Conservation (phyloP, 2,888 invertebrate species). For the Amorpha juglandis region DNA sequence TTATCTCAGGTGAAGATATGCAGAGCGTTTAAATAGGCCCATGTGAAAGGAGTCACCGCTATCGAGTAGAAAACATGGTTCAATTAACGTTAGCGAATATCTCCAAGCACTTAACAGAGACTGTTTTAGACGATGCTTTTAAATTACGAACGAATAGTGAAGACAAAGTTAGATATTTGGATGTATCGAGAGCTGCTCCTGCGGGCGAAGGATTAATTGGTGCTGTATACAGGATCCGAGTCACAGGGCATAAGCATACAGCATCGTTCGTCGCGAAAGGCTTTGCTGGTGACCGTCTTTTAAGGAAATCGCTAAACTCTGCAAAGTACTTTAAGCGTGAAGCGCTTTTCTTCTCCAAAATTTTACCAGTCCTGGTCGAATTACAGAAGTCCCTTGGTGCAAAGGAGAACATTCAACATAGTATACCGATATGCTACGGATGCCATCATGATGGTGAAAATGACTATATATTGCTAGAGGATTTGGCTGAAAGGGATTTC, state of each 20-base stretch:
- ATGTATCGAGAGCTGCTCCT: slow-evolving; percentile 51
- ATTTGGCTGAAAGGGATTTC: slow-evolving; percentile 50
- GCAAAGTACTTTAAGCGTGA: slow-evolving; percentile 53
- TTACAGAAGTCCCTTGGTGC: slow-evolving; percentile 52
- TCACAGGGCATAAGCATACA: slow-evolving; percentile 41
- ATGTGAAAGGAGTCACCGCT: not conserved
- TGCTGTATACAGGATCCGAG: slow-evolving; percentile 56
- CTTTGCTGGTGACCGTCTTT: slow-evolving; percentile 45
- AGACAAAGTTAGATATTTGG: slow-evolving; percentile 46
- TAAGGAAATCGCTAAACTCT: slow-evolving; percentile 50
- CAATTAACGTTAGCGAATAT: slow-evolving; percentile 47
- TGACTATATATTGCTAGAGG: slow-evolving; percentile 61
- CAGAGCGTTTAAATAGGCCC: slow-evolving; percentile 37
- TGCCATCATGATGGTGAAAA: slow-evolving; percentile 50
- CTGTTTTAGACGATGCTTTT: slow-evolving; percentile 52
- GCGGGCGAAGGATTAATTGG: slow-evolving; percentile 60
- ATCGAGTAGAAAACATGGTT: slow-evolving; percentile 45
- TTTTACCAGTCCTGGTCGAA: slow-evolving; percentile 50
- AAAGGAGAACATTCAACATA: slow-evolving; percentile 51
- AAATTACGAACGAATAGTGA: slow-evolving; percentile 52
- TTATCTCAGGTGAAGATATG: slow-evolving; percentile 32
- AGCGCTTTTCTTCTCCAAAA: slow-evolving; percentile 49
- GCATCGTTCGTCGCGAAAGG: slow-evolving; percentile 57
- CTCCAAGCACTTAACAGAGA: slow-evolving; percentile 52
- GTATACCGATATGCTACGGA: slow-evolving; percentile 53